phyloP scores from a whole-genome alignment of 2,113 vertebrate species.

The Pelvicachromis taeniatus region DNA sequence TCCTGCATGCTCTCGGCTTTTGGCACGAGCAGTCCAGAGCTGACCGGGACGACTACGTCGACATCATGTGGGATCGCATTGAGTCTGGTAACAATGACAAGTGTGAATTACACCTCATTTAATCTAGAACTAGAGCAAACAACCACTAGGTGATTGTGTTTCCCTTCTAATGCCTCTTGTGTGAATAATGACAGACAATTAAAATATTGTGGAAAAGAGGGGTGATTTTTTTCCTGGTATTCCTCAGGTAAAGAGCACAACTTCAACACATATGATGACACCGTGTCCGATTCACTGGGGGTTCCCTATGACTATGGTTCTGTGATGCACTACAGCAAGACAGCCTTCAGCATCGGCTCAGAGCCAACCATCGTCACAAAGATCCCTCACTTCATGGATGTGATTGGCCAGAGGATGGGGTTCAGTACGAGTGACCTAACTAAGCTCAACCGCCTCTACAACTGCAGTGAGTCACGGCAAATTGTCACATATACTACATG shows the following conservation, averaged over 20 bases:
- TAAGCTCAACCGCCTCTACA: conserved; percentile 85
- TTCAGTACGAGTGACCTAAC: conserved; percentile 82
- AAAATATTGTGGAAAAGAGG: background rate
- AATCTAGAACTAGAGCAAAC: background rate
- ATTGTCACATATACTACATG: background rate
- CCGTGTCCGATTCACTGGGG: conserved; percentile 72
- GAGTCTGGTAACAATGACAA: conserved; percentile 62
- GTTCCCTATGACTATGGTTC: conserved; percentile 88
- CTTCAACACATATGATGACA: conserved; percentile 77
- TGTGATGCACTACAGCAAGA: conserved; percentile 90
- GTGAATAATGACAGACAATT: background rate
- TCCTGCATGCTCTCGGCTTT: conserved; percentile 86
- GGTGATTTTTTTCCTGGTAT: background rate
- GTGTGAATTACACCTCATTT: background rate
- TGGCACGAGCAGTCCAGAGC: conserved; percentile 90
- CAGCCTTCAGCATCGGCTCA: conserved; percentile 72
- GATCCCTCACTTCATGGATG: conserved; percentile 78
- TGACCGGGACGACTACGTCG: conserved; percentile 84
- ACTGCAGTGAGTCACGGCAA: conserved; percentile 77
- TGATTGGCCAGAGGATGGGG: conserved; percentile 88
- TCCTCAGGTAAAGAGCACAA: conserved; percentile 79
- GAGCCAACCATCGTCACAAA: conserved; percentile 86
- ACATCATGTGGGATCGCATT: conserved; percentile 82
- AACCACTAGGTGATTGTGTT: background rate
- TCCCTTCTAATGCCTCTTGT: accelerated